Evolutionary conservation across 2,888 invertebrate genomes (phyloP).

Genomic region (Strigamia maritima): DNA sequence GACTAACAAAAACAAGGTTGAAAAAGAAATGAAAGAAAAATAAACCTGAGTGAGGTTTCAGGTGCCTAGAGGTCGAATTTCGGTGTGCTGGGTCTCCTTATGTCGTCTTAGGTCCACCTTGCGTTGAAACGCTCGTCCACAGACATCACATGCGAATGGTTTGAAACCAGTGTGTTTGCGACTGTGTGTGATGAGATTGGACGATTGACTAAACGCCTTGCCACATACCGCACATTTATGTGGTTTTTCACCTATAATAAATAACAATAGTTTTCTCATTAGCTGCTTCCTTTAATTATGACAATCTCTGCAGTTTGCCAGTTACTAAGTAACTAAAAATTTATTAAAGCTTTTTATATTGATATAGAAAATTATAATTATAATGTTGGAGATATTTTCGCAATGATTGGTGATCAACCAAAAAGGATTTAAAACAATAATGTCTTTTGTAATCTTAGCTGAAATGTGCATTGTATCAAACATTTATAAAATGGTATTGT

Average conservation of each 20-base stretch:
- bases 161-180: slow-evolving; percentile 60
- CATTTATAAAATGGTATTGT: no score
- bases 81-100: slow-evolving; percentile 55
- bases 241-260: slow-evolving; percentile 57
- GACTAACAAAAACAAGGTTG: not conserved
- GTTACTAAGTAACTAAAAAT: no score
- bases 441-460: no score
- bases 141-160: slow-evolving; percentile 58
- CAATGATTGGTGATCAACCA: no score
- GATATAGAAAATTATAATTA: no score
- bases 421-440: no score
- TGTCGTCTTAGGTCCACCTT: slow-evolving; percentile 58
- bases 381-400: no score
- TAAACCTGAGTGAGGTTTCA: slow-evolving; percentile 13
- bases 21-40: not conserved
- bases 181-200: slow-evolving; percentile 58
- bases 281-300: no score
- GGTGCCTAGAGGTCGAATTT: slow-evolving; percentile 39
- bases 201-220: slow-evolving; percentile 59
- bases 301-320: no score
- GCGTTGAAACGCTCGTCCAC: slow-evolving; percentile 56
- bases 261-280: no score
- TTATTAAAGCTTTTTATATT: no score
- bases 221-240: slow-evolving; percentile 58
- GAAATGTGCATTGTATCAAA: no score